Conservation (phyloP, 2,113 vertebrate genomes). For the Hystrix cristata region DNA sequence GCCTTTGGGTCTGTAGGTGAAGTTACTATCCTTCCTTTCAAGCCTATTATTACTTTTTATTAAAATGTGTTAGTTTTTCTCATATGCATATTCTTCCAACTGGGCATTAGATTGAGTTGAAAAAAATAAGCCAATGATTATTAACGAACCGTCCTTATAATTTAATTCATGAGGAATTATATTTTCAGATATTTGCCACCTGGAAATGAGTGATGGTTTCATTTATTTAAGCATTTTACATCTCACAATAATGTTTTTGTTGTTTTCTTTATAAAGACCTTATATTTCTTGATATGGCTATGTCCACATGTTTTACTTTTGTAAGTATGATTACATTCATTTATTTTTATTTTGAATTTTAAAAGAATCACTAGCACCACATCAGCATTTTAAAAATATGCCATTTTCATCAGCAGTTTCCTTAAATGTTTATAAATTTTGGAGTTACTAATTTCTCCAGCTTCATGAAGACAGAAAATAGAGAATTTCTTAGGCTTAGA, state of each 20-base stretch:
- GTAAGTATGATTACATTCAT: background rate
- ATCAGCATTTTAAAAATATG: background rate
- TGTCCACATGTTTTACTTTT: background rate
- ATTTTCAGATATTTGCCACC: background rate
- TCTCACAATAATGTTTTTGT: background rate
- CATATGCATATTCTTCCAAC: background rate
- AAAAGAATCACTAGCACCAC: background rate
- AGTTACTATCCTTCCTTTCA: background rate
- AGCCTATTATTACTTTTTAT: background rate
- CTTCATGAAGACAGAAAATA: background rate
- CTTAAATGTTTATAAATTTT: background rate
- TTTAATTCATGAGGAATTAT: slow-evolving; percentile 17
- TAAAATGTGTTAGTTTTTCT: background rate
- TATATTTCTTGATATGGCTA: background rate
- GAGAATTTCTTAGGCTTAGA: background rate
- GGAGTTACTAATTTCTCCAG: background rate
- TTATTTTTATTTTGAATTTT: background rate
- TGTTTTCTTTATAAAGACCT: background rate
- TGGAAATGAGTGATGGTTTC: background rate
- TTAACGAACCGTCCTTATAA: background rate
- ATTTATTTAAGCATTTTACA: background rate
- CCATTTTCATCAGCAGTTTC: background rate
- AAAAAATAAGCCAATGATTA: slow-evolving; percentile 13
- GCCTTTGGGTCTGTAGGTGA: background rate
- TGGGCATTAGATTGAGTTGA: background rate